A percentile compares a stretch with the other conserved stretches of the same genome.
phyloP scores from a whole-genome alignment of 2,113 vertebrate genomes.

The Pterophyllum scalare region DNA sequence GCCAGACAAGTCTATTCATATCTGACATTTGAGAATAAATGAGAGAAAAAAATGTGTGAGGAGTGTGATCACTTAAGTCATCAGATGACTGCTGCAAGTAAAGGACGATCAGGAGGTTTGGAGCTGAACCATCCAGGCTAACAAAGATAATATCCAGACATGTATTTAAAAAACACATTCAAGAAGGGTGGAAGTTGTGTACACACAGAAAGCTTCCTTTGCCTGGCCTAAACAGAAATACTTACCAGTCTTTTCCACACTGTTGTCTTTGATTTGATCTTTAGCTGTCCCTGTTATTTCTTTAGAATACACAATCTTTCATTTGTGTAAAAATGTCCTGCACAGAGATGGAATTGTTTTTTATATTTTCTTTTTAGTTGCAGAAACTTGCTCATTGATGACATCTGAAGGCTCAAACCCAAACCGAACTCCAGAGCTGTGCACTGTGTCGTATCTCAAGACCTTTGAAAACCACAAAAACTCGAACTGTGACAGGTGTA shows the following conservation, averaged over 20 bases:
- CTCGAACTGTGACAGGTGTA: too few species aligned
- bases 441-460: too few species aligned
- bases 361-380: too few species aligned
- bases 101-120: neutral
- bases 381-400: neutral
- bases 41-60: neutral
- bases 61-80: neutral
- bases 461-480: too few species aligned
- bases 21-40: slow-evolving; percentile 15
- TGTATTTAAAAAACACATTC: too few species aligned
- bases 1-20: slow-evolving; percentile 42
- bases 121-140: neutral
- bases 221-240: neutral
- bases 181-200: neutral
- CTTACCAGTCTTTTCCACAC: neutral
- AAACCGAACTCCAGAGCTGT: too few species aligned
- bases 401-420: neutral
- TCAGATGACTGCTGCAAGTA: too few species aligned
- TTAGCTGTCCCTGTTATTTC: neutral
- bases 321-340: too few species aligned
- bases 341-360: neutral
- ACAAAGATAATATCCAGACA: neutral
- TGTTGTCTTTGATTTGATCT: neutral
- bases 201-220: neutral
- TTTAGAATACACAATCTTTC: neutral